These are phyloP conservation scores for Troilus luridus DNA, from an alignment of 2,888 invertebrate species.

Conservation along the genomic window DNA sequence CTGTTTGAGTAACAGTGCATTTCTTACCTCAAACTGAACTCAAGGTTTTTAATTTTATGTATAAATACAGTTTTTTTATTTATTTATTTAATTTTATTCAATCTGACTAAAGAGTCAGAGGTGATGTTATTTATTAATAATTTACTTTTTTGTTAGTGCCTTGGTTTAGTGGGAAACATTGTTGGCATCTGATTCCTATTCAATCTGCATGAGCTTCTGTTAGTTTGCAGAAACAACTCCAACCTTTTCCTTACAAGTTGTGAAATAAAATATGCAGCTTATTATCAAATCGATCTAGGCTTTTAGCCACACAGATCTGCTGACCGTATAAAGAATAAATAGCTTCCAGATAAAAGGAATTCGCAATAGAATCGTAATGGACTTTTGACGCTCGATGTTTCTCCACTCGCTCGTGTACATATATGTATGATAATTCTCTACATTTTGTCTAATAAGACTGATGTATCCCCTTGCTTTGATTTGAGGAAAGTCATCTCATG, in stretches of 20 bases:
- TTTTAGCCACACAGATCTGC: not conserved
- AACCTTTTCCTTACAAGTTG: not conserved
- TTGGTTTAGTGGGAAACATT: not conserved
- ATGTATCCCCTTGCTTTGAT: not conserved
- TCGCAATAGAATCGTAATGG: not conserved
- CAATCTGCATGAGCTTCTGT: not conserved
- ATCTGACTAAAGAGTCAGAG: too few relatives aligned
- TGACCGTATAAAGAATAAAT: not conserved
- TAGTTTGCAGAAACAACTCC: not conserved
- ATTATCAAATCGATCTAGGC: not conserved
- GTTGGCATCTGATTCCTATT: not conserved
- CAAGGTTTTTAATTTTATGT: too few relatives aligned
- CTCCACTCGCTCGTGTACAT: not conserved
- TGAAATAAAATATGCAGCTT: not conserved
- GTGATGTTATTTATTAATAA: too few relatives aligned
- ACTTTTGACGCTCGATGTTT: not conserved
- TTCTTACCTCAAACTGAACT: too few relatives aligned
- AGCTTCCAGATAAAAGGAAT: not conserved
- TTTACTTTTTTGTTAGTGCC: too few relatives aligned
- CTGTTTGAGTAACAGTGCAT: too few relatives aligned
- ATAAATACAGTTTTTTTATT: too few relatives aligned
- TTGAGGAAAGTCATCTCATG: not conserved
- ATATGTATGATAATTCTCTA: not conserved
- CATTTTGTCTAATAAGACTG: not conserved
- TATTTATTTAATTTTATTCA: too few relatives aligned